Conservation (phyloP, 2,113 vertebrate genomes). For the Thamnaconus septentrionalis region DNA sequence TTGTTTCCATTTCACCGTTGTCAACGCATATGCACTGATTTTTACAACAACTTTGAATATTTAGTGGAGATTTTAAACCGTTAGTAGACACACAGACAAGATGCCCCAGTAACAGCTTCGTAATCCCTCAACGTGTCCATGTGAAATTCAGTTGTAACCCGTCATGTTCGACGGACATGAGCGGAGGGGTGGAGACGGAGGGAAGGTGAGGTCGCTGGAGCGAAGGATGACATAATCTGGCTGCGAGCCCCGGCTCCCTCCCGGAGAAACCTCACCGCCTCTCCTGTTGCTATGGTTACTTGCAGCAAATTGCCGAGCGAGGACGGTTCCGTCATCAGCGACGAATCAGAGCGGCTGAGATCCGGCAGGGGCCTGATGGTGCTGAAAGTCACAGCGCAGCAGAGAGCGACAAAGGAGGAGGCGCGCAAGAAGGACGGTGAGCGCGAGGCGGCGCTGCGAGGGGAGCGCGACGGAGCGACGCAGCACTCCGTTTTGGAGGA, state of each 20-base stretch:
- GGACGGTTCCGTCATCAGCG: constrained; percentile 94
- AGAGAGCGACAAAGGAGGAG: constrained; percentile 90
- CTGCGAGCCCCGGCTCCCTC: constrained; percentile 59
- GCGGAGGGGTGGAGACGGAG: constrained; percentile 6
- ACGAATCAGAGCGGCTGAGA: constrained; percentile 90
- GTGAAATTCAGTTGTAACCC: neutral
- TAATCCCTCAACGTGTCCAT: no score
- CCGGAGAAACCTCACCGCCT: constrained; percentile 77
- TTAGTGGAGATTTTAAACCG: no score
- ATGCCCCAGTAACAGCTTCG: no score
- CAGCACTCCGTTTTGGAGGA: no score
- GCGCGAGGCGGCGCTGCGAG: constrained; percentile 6
- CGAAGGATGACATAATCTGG: constrained; percentile 76
- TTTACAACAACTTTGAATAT: no score
- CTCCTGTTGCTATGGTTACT: constrained; percentile 97
- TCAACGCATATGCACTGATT: no score
- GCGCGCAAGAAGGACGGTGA: constrained; percentile 88
- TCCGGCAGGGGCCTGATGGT: constrained; percentile 81
- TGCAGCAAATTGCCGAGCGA: constrained; percentile 93
- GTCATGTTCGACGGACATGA: constrained; percentile 2
- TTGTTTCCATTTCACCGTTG: no score
- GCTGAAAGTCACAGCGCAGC: constrained; percentile 85
- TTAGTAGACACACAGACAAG: no score
- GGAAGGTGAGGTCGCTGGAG: constrained; percentile 49
- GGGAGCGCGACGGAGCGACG: no score